Evolutionary conservation across 2,888 invertebrate species (phyloP).

Genomic region (Odontocerum albicorne): DNA sequence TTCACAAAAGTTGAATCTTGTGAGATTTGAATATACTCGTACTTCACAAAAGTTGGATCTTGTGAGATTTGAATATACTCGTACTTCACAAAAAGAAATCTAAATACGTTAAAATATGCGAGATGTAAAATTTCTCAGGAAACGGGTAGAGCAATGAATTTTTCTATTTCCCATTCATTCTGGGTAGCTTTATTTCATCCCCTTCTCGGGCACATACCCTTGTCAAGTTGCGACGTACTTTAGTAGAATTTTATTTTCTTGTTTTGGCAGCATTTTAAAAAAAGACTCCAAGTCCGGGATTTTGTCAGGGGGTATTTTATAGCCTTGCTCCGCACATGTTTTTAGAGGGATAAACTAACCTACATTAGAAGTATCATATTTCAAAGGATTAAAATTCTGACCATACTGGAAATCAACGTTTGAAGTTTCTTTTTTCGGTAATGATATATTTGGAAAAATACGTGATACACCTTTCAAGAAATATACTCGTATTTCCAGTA

Average conservation of each 20-base stretch:
- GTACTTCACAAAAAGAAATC: no score
- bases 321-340: conserved; percentile 7
- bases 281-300: conserved; percentile 31
- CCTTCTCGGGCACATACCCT: conserved; percentile 29
- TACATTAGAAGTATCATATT: not conserved
- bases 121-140: conserved; percentile 17
- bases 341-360: conserved; percentile 9
- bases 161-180: conserved; percentile 22
- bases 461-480: no score
- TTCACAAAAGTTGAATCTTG: no score
- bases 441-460: no score
- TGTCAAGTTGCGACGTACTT: conserved; percentile 33
- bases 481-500: no score
- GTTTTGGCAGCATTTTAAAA: conserved; percentile 34
- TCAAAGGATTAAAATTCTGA: conserved; percentile 6
- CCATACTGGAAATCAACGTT: conserved; percentile 1
- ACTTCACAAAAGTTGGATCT: no score
- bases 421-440: not conserved
- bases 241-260: conserved; percentile 35
- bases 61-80: no score
- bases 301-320: conserved; percentile 31
- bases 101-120: no score
- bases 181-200: conserved; percentile 27
- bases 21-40: no score
- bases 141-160: conserved; percentile 27